Percentiles rank a stretch among this genome's conserved stretches.
phyloP scores from a whole-genome alignment of 2,113 vertebrate species.

The Synodontis membranacea region DNA sequence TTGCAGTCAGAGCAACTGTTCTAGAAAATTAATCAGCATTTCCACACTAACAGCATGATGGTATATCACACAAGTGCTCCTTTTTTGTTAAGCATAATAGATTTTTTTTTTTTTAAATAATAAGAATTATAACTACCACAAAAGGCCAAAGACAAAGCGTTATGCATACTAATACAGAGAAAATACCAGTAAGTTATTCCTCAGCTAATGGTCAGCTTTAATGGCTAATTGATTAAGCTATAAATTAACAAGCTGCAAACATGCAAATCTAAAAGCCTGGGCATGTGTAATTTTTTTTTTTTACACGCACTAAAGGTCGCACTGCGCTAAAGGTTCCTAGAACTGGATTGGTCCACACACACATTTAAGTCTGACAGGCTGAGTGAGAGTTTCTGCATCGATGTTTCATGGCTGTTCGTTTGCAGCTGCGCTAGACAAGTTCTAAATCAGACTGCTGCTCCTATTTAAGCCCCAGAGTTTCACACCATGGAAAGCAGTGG shows the following conservation, averaged over 20 bases:
- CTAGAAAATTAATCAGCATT: neutral
- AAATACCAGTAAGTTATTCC: conserved; percentile 62
- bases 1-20: neutral
- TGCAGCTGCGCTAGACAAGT: conserved; percentile 24
- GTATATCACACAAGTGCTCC: neutral
- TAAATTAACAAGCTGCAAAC: conserved; percentile 68
- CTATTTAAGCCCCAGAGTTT: neutral
- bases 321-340: neutral
- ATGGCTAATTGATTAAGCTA: conserved; percentile 73
- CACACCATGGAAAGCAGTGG: neutral
- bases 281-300: conserved; percentile 56
- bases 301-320: conserved; percentile 28
- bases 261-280: conserved; percentile 67
- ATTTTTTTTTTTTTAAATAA: no score
- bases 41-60: neutral
- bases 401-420: conserved; percentile 19
- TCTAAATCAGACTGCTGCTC: conserved; percentile 23
- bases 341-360: conserved; percentile 19
- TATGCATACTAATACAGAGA: conserved; percentile 65
- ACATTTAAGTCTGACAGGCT: conserved; percentile 18
- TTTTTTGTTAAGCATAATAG: neutral
- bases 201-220: conserved; percentile 64
- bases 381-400: conserved; percentile 33
- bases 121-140: conserved; percentile 62
- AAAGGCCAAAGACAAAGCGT: conserved; percentile 60